These are phyloP conservation scores for Eufriesea mexicana DNA, from an alignment of 1,140 invertebrate genomes.

Conservation along the genomic window DNA sequence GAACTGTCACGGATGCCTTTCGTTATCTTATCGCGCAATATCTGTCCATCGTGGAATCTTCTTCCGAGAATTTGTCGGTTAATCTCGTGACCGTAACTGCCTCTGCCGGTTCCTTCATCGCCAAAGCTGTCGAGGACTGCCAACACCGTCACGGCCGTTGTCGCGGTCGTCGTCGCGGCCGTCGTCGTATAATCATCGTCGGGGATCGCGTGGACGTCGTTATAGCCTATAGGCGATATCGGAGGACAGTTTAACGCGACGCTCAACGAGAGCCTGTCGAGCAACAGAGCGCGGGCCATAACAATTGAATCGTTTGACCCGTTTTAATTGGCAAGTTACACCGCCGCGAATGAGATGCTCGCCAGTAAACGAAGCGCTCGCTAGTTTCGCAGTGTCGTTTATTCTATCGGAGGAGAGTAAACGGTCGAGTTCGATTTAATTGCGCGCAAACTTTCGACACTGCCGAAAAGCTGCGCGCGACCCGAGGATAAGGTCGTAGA, in stretches of 20 bases:
- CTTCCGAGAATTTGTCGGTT: not conserved
- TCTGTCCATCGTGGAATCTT: not conserved
- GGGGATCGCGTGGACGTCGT: not conserved
- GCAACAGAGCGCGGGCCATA: not conserved
- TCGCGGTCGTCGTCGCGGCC: not conserved
- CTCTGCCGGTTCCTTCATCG: not conserved
- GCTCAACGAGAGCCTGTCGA: conserved; percentile 34
- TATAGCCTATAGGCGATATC: not conserved
- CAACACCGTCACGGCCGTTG: not conserved
- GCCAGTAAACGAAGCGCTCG: conserved; percentile 45
- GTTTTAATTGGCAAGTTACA: conserved; percentile 69
- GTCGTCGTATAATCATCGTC: too few relatives aligned
- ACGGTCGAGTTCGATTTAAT: not conserved
- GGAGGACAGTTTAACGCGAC: not conserved
- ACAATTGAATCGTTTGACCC: conserved; percentile 75
- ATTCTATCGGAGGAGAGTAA: not conserved
- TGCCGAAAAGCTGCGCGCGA: too few relatives aligned
- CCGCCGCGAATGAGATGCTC: conserved; percentile 48
- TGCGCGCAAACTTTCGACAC: not conserved
- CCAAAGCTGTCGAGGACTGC: too few relatives aligned
- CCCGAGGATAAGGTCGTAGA: too few relatives aligned
- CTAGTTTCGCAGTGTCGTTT: conserved; percentile 8
- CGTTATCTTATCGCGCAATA: conserved; percentile 36
- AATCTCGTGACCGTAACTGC: not conserved
- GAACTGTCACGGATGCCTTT: too few relatives aligned